phyloP scores from a whole-genome alignment of 2,888 invertebrate genomes.

The Agrotis ipsilon region DNA sequence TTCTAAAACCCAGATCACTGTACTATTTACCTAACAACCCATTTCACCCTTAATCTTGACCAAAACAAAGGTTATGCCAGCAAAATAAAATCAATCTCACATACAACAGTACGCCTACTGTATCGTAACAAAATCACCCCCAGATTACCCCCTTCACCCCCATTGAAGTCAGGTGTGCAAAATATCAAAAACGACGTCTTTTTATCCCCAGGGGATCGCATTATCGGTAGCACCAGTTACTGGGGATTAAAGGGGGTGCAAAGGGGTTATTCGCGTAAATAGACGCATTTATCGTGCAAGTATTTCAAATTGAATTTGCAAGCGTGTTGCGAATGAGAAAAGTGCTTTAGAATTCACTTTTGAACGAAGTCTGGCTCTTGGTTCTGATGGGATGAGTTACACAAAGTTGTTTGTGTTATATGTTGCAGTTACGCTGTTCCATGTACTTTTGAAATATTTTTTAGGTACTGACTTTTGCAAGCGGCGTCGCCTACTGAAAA shows the following conservation, averaged over 20 bases:
- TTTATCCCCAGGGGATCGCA: constrained; percentile 29
- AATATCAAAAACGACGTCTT: constrained; percentile 53
- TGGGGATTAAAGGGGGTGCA: constrained; percentile 45
- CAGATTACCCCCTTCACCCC: neutral
- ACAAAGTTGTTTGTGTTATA: neutral
- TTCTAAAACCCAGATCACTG: neutral
- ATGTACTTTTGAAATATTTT: no score
- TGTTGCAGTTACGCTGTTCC: no score
- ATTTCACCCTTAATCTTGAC: neutral
- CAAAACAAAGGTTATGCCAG: constrained; percentile 7
- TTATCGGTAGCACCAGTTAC: constrained; percentile 51
- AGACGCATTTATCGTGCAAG: constrained; percentile 55
- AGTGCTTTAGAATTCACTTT: constrained; percentile 35
- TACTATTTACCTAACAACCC: neutral
- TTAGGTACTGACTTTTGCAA: no score
- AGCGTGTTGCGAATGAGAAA: constrained; percentile 44
- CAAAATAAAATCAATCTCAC: constrained; percentile 5
- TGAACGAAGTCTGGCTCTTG: neutral
- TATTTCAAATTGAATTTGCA: constrained; percentile 56
- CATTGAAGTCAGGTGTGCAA: constrained; percentile 59
- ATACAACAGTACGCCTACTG: neutral
- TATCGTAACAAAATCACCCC: constrained; percentile 12
- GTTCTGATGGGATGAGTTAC: neutral
- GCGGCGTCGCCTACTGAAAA: no score
- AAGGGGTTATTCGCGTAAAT: constrained; percentile 49